Conservation (phyloP, 2,797 vertebrate species). For the Phylloscopus collybita region DNA sequence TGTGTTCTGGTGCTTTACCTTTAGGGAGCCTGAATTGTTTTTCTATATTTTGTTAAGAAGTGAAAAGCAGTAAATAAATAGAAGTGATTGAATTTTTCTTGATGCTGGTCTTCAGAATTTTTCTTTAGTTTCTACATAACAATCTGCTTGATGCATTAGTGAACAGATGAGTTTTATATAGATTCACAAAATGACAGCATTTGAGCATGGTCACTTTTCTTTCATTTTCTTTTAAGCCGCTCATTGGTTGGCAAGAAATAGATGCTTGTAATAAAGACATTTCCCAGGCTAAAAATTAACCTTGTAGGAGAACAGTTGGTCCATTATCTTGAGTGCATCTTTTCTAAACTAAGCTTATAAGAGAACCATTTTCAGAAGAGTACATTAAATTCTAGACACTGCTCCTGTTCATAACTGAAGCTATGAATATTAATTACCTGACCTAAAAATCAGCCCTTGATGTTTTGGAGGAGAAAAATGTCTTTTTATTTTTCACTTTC, state of each 20-base stretch:
- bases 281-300: constrained; percentile 41
- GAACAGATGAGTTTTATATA: neutral
- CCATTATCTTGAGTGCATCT: neutral
- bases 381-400: neutral
- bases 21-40: neutral
- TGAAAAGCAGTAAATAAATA: neutral
- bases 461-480: neutral
- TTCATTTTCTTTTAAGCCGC: neutral
- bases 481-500: neutral
- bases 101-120: neutral
- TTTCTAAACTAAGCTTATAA: neutral
- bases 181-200: neutral
- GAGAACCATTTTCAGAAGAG: constrained; percentile 1
- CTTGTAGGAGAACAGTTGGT: neutral
- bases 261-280: neutral
- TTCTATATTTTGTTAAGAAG: neutral
- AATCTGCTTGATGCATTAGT: neutral
- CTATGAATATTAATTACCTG: constrained; percentile 15
- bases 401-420: neutral
- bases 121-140: neutral
- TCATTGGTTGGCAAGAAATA: neutral
- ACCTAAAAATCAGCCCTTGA: neutral
- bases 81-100: neutral
- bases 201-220: neutral
- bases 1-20: neutral